Evolutionary conservation across 2,113 vertebrate genomes (phyloP).

Genomic region (Ginglymostoma cirratum): DNA sequence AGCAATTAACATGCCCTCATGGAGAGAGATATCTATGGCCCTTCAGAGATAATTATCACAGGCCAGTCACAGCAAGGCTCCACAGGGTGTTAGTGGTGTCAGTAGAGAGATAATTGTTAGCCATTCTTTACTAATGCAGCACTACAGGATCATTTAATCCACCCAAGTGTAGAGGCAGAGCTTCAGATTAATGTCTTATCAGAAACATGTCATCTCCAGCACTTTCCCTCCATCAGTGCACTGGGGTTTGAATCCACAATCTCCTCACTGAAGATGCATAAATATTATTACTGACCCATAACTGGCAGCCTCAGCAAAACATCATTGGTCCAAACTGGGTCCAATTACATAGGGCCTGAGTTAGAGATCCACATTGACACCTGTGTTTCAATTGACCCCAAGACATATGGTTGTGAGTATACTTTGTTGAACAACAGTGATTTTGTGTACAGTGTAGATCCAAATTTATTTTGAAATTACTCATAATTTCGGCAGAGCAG

Average conservation of each 20-base stretch:
- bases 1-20: neutral
- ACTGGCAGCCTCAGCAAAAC: neutral
- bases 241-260: neutral
- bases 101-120: neutral
- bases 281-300: neutral
- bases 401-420: neutral
- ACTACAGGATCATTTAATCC: neutral
- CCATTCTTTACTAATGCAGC: neutral
- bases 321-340: no score
- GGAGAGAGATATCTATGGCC: neutral
- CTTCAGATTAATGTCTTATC: neutral
- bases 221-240: neutral
- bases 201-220: neutral
- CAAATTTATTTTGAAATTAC: neutral
- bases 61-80: neutral
- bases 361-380: neutral
- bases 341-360: no score
- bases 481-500: neutral
- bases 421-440: neutral
- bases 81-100: neutral
- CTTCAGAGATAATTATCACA: neutral
- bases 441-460: neutral
- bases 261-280: neutral
- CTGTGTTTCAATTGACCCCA: neutral
- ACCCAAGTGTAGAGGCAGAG: neutral